Conservation (phyloP, 2,797 vertebrate genomes). For the Sebastes glaucus region DNA sequence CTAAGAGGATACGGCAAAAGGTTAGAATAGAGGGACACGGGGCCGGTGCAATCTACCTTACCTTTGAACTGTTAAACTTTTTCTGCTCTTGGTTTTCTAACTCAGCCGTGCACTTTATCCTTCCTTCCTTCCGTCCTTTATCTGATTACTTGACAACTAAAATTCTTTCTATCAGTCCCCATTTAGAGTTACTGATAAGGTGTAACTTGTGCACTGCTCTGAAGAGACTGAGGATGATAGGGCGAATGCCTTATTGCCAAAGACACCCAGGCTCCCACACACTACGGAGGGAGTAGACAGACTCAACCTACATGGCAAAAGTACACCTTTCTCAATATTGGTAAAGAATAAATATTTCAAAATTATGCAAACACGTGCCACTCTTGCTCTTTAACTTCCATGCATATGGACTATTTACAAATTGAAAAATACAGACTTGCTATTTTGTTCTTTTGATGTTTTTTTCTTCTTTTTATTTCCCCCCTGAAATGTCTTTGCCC, state of each 20-base stretch:
- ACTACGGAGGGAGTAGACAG: constrained; percentile 70
- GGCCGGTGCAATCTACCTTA: constrained; percentile 54
- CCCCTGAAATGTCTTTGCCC: constrained; percentile 86
- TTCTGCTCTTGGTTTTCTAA: constrained; percentile 30
- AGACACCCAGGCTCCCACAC: constrained; percentile 60
- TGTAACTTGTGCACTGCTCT: constrained; percentile 59
- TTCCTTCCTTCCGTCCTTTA: constrained; percentile 19
- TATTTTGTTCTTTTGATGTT: constrained; percentile 78
- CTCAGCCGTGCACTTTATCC: constrained; percentile 50
- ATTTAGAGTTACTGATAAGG: constrained; percentile 55
- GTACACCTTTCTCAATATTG: constrained; percentile 90
- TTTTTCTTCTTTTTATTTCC: constrained; percentile 64
- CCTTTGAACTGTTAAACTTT: constrained; percentile 51
- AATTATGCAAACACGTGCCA: constrained; percentile 99
- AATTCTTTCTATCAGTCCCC: constrained; percentile 49
- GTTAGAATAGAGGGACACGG: constrained; percentile 63
- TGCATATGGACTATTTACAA: constrained; percentile 99
- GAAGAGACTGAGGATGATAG: constrained; percentile 55
- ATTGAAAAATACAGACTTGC: constrained; percentile 98
- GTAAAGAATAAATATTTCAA: constrained; percentile 99
- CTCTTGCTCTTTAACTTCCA: constrained; percentile 95
- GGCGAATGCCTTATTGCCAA: constrained; percentile 71
- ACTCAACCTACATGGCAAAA: constrained; percentile 92
- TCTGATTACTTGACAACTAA: constrained; percentile 55
- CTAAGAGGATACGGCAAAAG: constrained; percentile 62